Evolutionary conservation across 2,888 invertebrate species (phyloP), one percentile per base, ranked within the genome.

Genomic region (Sepioteuthis lessoniana): DNA sequence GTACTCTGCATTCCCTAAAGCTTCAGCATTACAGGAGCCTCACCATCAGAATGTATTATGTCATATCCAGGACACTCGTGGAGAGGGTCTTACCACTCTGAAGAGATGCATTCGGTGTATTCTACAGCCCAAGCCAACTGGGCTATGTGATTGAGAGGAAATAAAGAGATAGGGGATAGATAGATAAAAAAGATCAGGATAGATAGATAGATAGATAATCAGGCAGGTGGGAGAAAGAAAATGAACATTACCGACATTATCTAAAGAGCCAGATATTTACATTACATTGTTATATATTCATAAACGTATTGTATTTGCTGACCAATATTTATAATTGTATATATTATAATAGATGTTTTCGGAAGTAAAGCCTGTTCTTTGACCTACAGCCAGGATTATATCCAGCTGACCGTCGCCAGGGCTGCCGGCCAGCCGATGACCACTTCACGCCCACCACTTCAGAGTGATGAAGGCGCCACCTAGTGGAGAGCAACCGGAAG

Each of bases 391-490:
- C 16, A 76, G 76, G 19, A 76, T 76, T 76, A 76, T 35, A n/a
- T 76, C 16, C 13, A 76, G 76, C 76, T 35, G n/a, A 76, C 16
- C 7, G 76, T 76, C 76, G 76, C 76, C 76, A 76, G 3, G n/a
- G 76, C n/a, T 76, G n/a, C 76, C 76, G n/a, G 76, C 76, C 76
- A 76, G n/a, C n/a, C n/a, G 76, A 76, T 13, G n/a, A 13, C 76
- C 76, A 76, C 76, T 76, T 76, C 76, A 76, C n/a, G 76, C 76
- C n/a, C 76, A 76, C 76, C n/a, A 76, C n/a, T 76, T 76, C 76
- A n/a, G 76, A n/a, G 76, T n/a, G 13, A 76, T 35, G n/a, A 76
- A 76, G 76, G 76, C 35, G 76, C 76, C 35, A 76, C n/a, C 13
- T 76, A 16, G 76, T 76, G 76, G 19, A 76, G 76, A 76, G 76